Evolutionary conservation across 2,113 vertebrate species (phyloP).

Genomic region (Hemiscyllium ocellatum): DNA sequence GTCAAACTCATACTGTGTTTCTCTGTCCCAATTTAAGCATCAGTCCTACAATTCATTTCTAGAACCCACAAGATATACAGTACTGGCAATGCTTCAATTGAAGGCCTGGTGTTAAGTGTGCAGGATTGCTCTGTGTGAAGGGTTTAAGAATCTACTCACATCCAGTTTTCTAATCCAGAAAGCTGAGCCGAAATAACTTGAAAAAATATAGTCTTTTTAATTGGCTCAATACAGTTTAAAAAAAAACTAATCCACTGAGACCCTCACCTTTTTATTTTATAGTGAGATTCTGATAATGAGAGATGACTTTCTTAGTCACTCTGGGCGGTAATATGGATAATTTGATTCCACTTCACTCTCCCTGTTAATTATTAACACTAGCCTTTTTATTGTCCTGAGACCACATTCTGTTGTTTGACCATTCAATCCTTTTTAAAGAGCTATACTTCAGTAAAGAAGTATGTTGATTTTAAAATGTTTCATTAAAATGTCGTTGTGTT

Average conservation of each 20-base stretch:
- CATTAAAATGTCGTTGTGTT: conserved; percentile 42
- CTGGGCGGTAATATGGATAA: conserved; percentile 91
- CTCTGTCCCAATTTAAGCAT: background rate
- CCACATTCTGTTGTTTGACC: conserved; percentile 56
- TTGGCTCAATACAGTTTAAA: conserved; percentile 47
- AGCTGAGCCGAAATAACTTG: conserved; percentile 50
- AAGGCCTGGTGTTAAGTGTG: background rate
- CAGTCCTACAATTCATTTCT: background rate
- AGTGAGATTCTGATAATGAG: conserved; percentile 78
- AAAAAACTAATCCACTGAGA: conserved; percentile 65
- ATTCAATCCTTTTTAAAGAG: conserved; percentile 46
- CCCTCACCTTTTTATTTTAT: conserved; percentile 74
- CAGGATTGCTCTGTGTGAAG: background rate
- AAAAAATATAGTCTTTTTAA: conserved; percentile 62
- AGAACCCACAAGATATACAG: background rate
- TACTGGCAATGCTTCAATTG: background rate
- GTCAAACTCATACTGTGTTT: background rate
- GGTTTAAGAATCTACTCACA: conserved; percentile 61
- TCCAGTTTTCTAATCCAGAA: conserved; percentile 57
- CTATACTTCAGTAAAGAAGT: background rate
- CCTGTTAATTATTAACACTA: conserved; percentile 92
- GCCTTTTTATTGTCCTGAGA: conserved; percentile 85
- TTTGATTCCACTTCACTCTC: conserved; percentile 78
- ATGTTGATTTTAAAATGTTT: conserved; percentile 44
- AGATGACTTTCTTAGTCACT: conserved; percentile 74